These are phyloP conservation scores for Pristionchus mayeri DNA, from an alignment of 2,888 invertebrate genomes.

Conservation along the genomic window DNA sequence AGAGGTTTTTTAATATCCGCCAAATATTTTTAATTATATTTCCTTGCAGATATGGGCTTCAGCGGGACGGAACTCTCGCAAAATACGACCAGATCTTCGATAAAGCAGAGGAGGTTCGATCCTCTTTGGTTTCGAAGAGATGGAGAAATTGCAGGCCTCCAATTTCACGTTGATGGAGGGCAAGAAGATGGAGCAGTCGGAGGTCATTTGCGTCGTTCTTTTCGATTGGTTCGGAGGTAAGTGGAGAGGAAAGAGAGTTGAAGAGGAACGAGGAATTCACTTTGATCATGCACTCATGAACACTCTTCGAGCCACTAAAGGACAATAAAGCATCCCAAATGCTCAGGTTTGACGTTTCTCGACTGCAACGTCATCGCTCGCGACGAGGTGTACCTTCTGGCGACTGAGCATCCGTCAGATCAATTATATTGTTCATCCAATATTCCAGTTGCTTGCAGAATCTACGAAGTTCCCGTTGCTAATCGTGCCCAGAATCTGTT, in stretches of 20 bases:
- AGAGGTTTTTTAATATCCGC: background rate
- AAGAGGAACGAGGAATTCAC: background rate
- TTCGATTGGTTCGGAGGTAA: conserved; percentile 33
- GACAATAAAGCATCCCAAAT: background rate
- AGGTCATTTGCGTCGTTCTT: conserved; percentile 12
- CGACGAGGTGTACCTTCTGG: conserved; percentile 10
- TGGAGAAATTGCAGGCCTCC: background rate
- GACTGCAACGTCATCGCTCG: conserved; percentile 29
- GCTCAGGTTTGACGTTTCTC: conserved; percentile 2
- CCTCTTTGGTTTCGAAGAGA: background rate
- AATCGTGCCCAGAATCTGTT: background rate
- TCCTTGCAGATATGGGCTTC: conserved; percentile 6
- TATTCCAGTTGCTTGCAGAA: background rate
- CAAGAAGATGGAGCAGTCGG: background rate
- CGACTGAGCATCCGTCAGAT: background rate
- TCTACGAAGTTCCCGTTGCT: conserved; percentile 8
- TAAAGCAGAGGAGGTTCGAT: conserved; percentile 1
- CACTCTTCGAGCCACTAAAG: background rate
- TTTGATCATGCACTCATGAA: background rate
- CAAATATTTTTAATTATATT: background rate
- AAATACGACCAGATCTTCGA: conserved; percentile 37
- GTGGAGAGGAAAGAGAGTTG: no score
- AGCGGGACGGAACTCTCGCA: conserved; percentile 19
- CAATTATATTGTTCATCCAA: background rate
- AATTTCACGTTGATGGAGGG: conserved; percentile 18